These are phyloP conservation scores for Columba guinea DNA, from an alignment of 2,797 vertebrate genomes.

Conservation along the genomic window DNA sequence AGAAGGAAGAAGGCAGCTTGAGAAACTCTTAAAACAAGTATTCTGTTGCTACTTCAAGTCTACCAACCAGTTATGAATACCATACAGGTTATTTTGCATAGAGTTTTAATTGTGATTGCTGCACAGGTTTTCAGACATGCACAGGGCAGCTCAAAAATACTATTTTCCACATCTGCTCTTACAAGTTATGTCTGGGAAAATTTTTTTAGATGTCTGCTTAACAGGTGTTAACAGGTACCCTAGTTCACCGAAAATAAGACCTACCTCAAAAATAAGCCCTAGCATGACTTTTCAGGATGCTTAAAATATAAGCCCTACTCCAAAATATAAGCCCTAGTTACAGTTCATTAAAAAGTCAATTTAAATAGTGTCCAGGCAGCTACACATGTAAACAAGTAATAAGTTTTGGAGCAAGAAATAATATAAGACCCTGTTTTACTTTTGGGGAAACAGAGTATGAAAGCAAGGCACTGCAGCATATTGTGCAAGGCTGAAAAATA, in stretches of 20 bases:
- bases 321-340: too few species aligned
- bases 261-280: too few species aligned
- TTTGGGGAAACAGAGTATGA: too few species aligned
- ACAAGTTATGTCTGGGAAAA: neutral
- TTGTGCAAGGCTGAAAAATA: neutral
- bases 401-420: too few species aligned
- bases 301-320: too few species aligned
- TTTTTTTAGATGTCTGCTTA: fast-evolving
- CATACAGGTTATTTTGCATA: neutral
- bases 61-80: neutral
- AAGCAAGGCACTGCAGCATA: neutral
- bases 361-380: too few species aligned
- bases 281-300: too few species aligned
- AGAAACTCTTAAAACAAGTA: neutral
- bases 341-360: too few species aligned
- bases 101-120: neutral
- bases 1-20: neutral
- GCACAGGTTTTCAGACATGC: neutral
- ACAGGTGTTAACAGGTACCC: too few species aligned
- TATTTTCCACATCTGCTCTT: neutral
- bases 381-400: too few species aligned
- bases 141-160: neutral
- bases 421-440: too few species aligned
- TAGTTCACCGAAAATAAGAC: too few species aligned
- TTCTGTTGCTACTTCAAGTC: neutral